phyloP scores from a whole-genome alignment of 1,140 invertebrate genomes.

The Drosophila kanapiae region DNA sequence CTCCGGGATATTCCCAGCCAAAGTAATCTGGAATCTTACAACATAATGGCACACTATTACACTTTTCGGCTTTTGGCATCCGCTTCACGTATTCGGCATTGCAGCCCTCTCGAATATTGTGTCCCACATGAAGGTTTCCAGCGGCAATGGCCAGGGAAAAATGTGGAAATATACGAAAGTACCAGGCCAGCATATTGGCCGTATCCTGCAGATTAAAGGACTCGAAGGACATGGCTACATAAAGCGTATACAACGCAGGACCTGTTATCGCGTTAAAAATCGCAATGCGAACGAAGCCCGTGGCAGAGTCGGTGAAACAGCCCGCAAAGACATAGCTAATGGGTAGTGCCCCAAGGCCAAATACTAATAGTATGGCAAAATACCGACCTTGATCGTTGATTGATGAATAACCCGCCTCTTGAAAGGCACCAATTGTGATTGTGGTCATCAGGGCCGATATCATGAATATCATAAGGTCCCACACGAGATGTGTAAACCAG shows the following conservation, averaged over 20 bases:
- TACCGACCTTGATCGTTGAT: constrained; percentile 85
- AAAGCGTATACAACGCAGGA: constrained; percentile 85
- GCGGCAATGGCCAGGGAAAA: constrained; percentile 87
- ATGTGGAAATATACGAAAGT: constrained; percentile 90
- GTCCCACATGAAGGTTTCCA: constrained; percentile 10
- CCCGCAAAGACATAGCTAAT: constrained; percentile 87
- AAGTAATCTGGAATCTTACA: constrained; percentile 63
- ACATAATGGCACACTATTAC: constrained; percentile 39
- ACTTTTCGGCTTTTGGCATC: background rate
- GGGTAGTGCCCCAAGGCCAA: constrained; percentile 86
- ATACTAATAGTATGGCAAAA: constrained; percentile 85
- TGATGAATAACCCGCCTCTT: constrained; percentile 86
- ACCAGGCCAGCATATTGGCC: constrained; percentile 87
- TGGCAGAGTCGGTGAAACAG: constrained; percentile 88
- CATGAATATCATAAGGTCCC: constrained; percentile 90
- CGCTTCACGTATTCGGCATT: background rate
- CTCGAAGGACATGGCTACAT: constrained; percentile 87
- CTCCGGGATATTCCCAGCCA: constrained; percentile 52
- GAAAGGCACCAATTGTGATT: constrained; percentile 86
- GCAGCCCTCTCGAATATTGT: constrained; percentile 22
- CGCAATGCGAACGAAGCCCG: constrained; percentile 89
- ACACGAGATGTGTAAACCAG: constrained; percentile 90
- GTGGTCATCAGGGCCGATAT: constrained; percentile 86
- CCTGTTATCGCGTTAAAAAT: constrained; percentile 86
- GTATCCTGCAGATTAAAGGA: constrained; percentile 86